Evolutionary conservation across 1,140 invertebrate genomes (phyloP).

Genomic region (Drosophila ercepeae): DNA sequence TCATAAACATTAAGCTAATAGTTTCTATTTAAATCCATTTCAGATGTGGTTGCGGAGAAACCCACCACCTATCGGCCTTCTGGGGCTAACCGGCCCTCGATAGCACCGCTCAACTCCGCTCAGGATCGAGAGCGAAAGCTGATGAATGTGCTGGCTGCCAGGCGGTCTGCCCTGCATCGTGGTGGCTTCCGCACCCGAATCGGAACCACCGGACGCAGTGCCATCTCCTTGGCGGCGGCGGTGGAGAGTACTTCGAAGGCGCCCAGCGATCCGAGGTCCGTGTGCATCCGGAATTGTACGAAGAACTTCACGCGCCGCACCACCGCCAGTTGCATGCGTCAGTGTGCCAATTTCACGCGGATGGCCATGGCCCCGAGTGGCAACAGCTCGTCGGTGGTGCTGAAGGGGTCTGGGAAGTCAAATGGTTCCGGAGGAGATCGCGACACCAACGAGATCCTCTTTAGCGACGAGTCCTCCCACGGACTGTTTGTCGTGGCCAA

Average conservation of each 20-base stretch:
- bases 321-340: constrained; percentile 80
- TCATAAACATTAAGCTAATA: background rate
- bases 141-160: constrained; percentile 85
- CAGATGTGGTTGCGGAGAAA: constrained; percentile 71
- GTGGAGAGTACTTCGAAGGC: constrained; percentile 75
- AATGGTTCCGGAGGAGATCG: constrained; percentile 35
- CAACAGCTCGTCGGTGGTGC: constrained; percentile 47
- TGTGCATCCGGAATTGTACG: constrained; percentile 82
- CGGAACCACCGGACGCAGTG: constrained; percentile 73
- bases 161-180: constrained; percentile 83
- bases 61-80: constrained; percentile 70
- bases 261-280: constrained; percentile 71
- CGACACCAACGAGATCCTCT: constrained; percentile 80
- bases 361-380: constrained; percentile 61
- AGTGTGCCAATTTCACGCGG: constrained; percentile 75
- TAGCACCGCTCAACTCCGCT: constrained; percentile 58
- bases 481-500: constrained; percentile 78
- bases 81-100: constrained; percentile 50
- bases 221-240: constrained; percentile 52
- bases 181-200: constrained; percentile 83
- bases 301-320: constrained; percentile 82
- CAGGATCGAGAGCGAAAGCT: constrained; percentile 84
- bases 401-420: constrained; percentile 21
- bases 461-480: constrained; percentile 81
- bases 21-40: constrained; percentile 1